Evolutionary conservation across 2,888 invertebrate species (phyloP).

Genomic region (Ormyrus pomaceus): DNA sequence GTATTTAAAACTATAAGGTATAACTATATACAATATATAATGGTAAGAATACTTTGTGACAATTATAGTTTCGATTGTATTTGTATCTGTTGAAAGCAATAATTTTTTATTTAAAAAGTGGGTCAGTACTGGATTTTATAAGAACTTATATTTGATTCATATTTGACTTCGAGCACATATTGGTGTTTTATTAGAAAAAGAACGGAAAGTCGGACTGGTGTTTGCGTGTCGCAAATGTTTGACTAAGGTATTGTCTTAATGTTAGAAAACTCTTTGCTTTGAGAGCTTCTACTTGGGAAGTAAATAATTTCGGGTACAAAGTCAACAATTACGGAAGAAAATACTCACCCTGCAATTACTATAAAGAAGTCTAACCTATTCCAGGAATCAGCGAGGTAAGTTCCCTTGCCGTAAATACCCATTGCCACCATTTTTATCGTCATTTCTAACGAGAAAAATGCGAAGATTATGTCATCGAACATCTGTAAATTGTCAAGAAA

Average conservation of each 20-base stretch:
- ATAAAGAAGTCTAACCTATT: conserved; percentile 99
- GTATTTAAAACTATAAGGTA: too few species aligned
- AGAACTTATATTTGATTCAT: too few species aligned
- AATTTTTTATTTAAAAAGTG: conserved; percentile 8
- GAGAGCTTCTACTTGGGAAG: not conserved
- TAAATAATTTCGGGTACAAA: too few species aligned
- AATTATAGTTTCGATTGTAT: too few species aligned
- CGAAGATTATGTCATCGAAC: conserved; percentile 99
- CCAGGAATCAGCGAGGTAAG: conserved; percentile 99
- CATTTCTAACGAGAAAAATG: conserved; percentile 98
- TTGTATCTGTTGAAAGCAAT: not conserved
- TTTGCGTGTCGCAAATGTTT: conserved; percentile 33
- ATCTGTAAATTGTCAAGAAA: conserved; percentile 79
- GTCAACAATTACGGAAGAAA: not conserved
- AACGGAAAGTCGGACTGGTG: not conserved
- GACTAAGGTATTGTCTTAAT: conserved; percentile 10
- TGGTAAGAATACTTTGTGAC: too few species aligned
- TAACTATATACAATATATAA: too few species aligned
- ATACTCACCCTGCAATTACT: conserved; percentile 92
- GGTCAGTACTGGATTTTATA: not conserved
- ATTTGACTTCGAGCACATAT: conserved; percentile 12
- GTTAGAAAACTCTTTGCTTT: not conserved
- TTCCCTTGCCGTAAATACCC: conserved; percentile 95
- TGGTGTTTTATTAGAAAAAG: not conserved
- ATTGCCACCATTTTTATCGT: conserved; percentile 98